Evolutionary conservation across 2,113 vertebrate species (phyloP), one percentile per base, ranked within the genome.

Genomic region (Peucedramus taeniatus): DNA sequence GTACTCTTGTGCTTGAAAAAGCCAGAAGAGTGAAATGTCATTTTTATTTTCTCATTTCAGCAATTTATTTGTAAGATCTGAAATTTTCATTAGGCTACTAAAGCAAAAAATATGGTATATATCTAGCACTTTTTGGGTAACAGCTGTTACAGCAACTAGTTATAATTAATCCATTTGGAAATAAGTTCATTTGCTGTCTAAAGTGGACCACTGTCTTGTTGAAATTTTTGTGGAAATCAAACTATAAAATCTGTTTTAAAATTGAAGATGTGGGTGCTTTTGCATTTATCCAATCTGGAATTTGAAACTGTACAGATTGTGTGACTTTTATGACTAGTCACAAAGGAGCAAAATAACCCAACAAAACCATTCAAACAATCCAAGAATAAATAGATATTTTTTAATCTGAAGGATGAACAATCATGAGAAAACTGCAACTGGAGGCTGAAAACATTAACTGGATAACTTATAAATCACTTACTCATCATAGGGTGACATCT

Each of bases 271-370:
- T 75, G 57, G 60, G 39, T 91, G 74, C 40, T 78, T 96, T 87
- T 87, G 18, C n/a, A 75, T 61, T 82, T 92, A 23, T 27, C 60
- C 60, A 84, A 21, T 93, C 66, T 83, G 84, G 87, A 92, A 87
- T 71, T 64, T 64, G 51, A 92, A 87, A 71, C 31, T 66, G 31
- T 31, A 60, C 22, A 49, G 39, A 89, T 66, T 1, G 16, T 89
- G 53, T 94, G 96, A 95, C 69, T 91, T 75, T 71, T 27, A 82
- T 94, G 86, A 91, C 39, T 89, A 91, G 69, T 78, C 61, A 60
- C 13, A 77, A 42, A 4, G 6, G 50, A 95, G 72, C 35, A 79
- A 87, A 92, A 94, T 70, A 68, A 40, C 28, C 31, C n/a, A 75
- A 72, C 18, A 63, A 4, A 84, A 33, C 15, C 56, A 49, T 60